Conservation (phyloP, 1,140 invertebrate genomes). For the Hermetia illucens region DNA sequence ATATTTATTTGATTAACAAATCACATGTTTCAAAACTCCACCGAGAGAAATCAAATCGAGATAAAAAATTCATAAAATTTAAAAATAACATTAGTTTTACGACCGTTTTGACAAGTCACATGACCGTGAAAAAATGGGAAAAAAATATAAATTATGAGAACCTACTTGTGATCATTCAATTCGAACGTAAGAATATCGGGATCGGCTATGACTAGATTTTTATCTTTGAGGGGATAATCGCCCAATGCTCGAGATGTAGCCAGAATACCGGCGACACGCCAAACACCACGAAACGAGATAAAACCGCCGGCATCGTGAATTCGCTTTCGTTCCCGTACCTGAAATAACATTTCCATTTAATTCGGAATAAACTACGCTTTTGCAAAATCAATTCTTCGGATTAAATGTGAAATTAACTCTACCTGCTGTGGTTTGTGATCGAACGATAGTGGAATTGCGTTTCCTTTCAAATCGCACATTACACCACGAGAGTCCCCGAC, state of each 20-base stretch:
- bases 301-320: constrained; percentile 87
- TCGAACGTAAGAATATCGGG: constrained; percentile 94
- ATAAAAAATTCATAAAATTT: too few species aligned
- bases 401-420: constrained; percentile 7
- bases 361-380: too few species aligned
- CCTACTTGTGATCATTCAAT: constrained; percentile 54
- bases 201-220: constrained; percentile 84
- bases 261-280: constrained; percentile 89
- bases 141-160: constrained; percentile 5
- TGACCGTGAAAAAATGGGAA: too few species aligned
- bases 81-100: too few species aligned
- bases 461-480: constrained; percentile 80
- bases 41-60: too few species aligned
- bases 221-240: constrained; percentile 90
- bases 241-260: constrained; percentile 89
- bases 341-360: too few species aligned
- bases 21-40: too few species aligned
- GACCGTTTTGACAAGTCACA: too few species aligned
- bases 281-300: constrained; percentile 90
- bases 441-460: constrained; percentile 82
- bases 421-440: constrained; percentile 95
- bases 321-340: constrained; percentile 71
- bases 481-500: constrained; percentile 92
- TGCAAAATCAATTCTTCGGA: background rate
- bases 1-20: background rate